Base-by-base conservation (phyloP, 2,113 vertebrate genomes). In the human region DNA sequence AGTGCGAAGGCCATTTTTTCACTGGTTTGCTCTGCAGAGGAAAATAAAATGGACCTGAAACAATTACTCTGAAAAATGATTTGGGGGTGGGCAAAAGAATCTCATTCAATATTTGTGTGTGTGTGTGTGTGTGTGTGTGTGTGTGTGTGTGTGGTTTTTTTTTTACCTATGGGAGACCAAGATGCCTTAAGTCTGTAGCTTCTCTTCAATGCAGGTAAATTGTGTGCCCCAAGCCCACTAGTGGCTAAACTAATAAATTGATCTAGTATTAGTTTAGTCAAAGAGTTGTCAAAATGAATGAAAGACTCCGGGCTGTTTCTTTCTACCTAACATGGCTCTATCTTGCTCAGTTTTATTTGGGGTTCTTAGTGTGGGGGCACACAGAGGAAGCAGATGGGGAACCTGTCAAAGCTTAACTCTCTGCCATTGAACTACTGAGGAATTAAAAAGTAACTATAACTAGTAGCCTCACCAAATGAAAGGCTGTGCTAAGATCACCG, bases 271-370 rank as follows among this genome's bases (percentile, higher is more conserved):
- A 90, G 90, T 83, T 80, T 59, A 93, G 79, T 59, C 95, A 73
- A 97, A 92, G 27, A 93, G 81, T 84, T 87, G 89, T 90, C 95
- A 68, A 48, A 83, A 83, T 91, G 78, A 96, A 96, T 59, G 80
- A 12, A 93, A 97, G 80, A 87, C 84, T 93, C 96, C 57, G 90
- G 76, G 48, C 50, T 87, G 79, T 97, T 91, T 68, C 55, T 90
- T 23, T 76, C 78, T 89, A 61, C 25, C 78, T 81, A 82, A 92
- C 50, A 97, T 82, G 55, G 30, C 68, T 38, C 57, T 80, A 25
- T 59, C 80, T 20, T 22, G 14, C 50, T 94, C 12, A n/a, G 27
- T 81, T 98, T 93, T 83, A 76, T 38, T 81, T 14, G 10, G 40
- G 14, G 7, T 30, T 64, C 64, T 40, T 43, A n/a, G 18, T 16